phyloP scores from a whole-genome alignment of 2,113 vertebrate species.

The Anguilla japonica region DNA sequence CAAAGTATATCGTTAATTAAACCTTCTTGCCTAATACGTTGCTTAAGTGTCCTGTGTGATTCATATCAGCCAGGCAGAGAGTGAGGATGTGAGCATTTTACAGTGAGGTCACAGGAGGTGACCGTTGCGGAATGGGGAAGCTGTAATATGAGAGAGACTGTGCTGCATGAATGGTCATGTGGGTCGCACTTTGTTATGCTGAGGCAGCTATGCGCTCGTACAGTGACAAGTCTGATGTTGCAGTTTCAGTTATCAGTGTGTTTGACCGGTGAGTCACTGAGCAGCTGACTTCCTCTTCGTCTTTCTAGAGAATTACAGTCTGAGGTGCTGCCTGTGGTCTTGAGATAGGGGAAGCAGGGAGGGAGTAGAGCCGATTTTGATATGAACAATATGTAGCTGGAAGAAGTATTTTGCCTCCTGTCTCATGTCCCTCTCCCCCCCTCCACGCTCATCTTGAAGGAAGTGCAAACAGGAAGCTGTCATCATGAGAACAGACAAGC shows the following conservation, averaged over 20 bases:
- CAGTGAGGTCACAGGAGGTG: neutral
- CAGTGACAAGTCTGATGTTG: neutral
- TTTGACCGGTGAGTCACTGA: neutral
- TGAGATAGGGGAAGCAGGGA: neutral
- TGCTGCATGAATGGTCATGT: neutral
- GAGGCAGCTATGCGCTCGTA: neutral
- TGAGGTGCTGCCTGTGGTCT: neutral
- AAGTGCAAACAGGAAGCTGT: neutral
- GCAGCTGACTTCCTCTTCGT: neutral
- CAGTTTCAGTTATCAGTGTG: neutral
- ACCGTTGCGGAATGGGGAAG: slow-evolving; percentile 2
- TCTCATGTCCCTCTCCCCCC: too few relatives aligned
- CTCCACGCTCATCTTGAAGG: neutral
- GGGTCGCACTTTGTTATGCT: neutral
- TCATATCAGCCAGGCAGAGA: neutral
- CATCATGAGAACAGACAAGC: neutral
- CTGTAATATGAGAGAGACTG: neutral
- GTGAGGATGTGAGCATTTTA: neutral
- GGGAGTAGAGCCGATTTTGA: neutral
- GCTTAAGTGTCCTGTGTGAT: neutral
- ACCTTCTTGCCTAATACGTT: neutral
- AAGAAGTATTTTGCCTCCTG: neutral
- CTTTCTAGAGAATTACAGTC: neutral
- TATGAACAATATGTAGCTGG: neutral
- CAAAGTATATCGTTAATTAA: neutral